Base-by-base conservation (phyloP, 92 coral and sea anemone species). In the Bergia puertoricense region DNA sequence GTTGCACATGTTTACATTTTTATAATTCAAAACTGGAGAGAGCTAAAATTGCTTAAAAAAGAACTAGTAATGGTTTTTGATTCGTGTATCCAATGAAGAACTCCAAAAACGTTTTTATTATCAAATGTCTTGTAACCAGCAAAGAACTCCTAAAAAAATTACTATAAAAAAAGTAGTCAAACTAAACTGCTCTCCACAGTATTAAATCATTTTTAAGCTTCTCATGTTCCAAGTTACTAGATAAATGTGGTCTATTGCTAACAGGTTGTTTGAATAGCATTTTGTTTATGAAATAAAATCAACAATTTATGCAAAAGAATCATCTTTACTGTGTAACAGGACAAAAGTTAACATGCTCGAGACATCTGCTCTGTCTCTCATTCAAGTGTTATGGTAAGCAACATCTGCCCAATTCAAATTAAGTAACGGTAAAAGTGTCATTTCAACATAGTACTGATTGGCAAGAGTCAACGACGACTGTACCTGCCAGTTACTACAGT, bases 1-100 rank as follows among this genome's bases (percentile, higher is more conserved):
- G 62, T 82, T 66, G 3, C 43, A 39, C 40, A 56, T 56, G 39
- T 80, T 84, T 84, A 6, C 20, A n/a, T 38, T 41, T 82, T 74
- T 39, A 10, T 43, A 84, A 71, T 14, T 44, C 36, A 84, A 84
- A 84, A 84, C 87, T 84, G 68, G 67, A 36, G 87, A 84, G 42
- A 44, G 79, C 77, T 22, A 68, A 71, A 36, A 38, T 9, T 67
- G 22, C 65, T 7, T 0, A 44, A 84, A 43, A 7, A 44, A 6
- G 20, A 36, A 57, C 18, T 39, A 42, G 22, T 15, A 15, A 77
- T 16, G 1, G 20, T 54, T 54, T 10, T 54, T 54, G 59, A 54
- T 3, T 41, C 0, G 10, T 6, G 5, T 7, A 4, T 22, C 6
- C 38, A 40, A 15, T 44, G 40, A 50, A n/a, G n/a, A 2, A 48